A percentile compares a stretch with the other conserved stretches of the same genome.
Evolutionary conservation across 2,113 vertebrate species (phyloP).

Genomic region (Oxyura jamaicensis): DNA sequence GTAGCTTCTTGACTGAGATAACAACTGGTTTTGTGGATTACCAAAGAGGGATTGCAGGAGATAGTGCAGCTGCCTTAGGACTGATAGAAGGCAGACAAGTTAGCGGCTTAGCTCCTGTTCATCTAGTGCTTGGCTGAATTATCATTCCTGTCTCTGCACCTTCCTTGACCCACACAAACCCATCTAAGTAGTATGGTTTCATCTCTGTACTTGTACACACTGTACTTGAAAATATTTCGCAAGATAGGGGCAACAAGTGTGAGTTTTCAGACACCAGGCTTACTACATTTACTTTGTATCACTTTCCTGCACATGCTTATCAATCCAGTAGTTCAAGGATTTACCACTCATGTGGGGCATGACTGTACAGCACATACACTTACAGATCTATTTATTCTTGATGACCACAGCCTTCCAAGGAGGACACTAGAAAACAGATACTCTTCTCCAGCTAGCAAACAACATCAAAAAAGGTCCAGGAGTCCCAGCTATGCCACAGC

Average conservation of each 20-base stretch:
- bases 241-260: background rate
- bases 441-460: background rate
- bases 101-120: background rate
- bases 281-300: background rate
- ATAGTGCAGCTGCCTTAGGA: background rate
- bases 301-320: rapidly evolving
- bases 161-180: background rate
- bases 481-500: background rate
- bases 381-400: background rate
- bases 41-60: background rate
- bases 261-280: background rate
- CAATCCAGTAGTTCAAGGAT: background rate
- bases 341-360: background rate
- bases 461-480: background rate
- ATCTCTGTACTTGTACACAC: background rate
- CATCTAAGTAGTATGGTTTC: background rate
- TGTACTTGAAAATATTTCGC: background rate
- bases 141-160: background rate
- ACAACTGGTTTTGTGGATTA: background rate
- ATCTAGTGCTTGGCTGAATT: background rate
- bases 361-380: background rate
- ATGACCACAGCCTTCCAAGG: background rate
- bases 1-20: background rate
- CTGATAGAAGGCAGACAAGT: background rate
- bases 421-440: background rate